These are phyloP conservation scores for Nanorana parkeri DNA, from an alignment of 2,113 vertebrate genomes.

Conservation along the genomic window DNA sequence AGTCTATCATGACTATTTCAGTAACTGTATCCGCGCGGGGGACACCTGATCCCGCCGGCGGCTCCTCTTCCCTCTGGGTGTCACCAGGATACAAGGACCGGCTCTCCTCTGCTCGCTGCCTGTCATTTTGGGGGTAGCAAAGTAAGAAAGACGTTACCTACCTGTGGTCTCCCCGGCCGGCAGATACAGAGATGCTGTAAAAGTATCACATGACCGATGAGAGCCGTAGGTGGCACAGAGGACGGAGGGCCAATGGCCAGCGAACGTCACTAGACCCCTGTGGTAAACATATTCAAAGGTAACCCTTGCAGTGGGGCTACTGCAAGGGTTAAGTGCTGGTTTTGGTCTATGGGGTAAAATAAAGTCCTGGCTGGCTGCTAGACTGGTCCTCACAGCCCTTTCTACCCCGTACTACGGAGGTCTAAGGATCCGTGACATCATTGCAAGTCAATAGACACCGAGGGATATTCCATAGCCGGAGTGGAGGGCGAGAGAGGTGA, in stretches of 20 bases:
- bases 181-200: not conserved
- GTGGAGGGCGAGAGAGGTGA: too few species aligned
- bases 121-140: constrained; percentile 12
- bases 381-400: too few species aligned
- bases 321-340: too few species aligned
- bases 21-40: constrained; percentile 22
- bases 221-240: not conserved
- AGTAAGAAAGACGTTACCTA: not conserved
- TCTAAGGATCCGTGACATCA: too few species aligned
- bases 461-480: too few species aligned
- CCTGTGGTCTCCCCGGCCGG: not conserved
- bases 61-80: constrained; percentile 27
- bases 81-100: constrained; percentile 2
- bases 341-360: too few species aligned
- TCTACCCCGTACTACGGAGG: too few species aligned
- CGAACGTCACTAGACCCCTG: not conserved
- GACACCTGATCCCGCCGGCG: constrained; percentile 38
- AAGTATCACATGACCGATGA: not conserved
- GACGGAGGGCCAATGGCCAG: not conserved
- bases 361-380: too few species aligned
- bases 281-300: too few species aligned
- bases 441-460: too few species aligned
- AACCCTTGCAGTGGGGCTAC: too few species aligned
- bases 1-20: constrained; percentile 31
- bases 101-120: not conserved